Evolutionary conservation across 2,113 vertebrate species (phyloP).

Genomic region (Protomyctophum bolini): DNA sequence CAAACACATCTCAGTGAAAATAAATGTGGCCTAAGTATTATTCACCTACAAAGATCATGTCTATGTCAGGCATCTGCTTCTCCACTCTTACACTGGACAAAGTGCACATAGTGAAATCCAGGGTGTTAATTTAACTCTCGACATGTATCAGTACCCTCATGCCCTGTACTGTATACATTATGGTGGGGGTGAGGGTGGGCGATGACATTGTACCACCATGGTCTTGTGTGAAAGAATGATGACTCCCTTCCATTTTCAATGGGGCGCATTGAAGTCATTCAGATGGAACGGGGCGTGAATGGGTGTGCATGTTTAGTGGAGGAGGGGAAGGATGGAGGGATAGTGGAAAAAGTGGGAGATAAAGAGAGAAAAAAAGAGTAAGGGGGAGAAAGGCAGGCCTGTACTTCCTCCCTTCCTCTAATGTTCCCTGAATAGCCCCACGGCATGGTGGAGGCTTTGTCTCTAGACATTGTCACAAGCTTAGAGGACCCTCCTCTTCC

Average conservation of each 20-base stretch:
- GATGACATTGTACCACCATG: constrained; percentile 45
- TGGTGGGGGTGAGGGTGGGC: not conserved
- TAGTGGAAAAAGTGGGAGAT: constrained; percentile 3
- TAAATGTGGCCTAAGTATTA: not conserved
- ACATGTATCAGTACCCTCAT: constrained; percentile 39
- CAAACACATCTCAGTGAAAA: not conserved
- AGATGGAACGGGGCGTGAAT: constrained; percentile 49
- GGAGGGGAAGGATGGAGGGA: constrained; percentile 43
- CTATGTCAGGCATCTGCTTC: constrained; percentile 44
- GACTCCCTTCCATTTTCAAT: constrained; percentile 55
- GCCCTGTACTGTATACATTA: constrained; percentile 14
- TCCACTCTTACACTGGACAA: constrained; percentile 21
- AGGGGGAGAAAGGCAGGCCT: constrained; percentile 39
- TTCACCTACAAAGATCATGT: constrained; percentile 29
- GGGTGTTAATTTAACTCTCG: too few relatives aligned
- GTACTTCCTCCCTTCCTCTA: constrained; percentile 65
- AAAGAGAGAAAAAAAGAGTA: not conserved
- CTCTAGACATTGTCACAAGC: constrained; percentile 68
- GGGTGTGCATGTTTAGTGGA: constrained; percentile 43
- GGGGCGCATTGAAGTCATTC: constrained; percentile 50
- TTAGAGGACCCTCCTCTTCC: constrained; percentile 65
- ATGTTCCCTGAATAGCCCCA: constrained; percentile 57
- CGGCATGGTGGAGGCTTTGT: constrained; percentile 66
- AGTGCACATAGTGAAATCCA: too few relatives aligned
- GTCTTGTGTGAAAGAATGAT: constrained; percentile 44